These are phyloP conservation scores for Lophura nycthemera DNA, from an alignment of 2,113 vertebrate species.

Conservation along the genomic window DNA sequence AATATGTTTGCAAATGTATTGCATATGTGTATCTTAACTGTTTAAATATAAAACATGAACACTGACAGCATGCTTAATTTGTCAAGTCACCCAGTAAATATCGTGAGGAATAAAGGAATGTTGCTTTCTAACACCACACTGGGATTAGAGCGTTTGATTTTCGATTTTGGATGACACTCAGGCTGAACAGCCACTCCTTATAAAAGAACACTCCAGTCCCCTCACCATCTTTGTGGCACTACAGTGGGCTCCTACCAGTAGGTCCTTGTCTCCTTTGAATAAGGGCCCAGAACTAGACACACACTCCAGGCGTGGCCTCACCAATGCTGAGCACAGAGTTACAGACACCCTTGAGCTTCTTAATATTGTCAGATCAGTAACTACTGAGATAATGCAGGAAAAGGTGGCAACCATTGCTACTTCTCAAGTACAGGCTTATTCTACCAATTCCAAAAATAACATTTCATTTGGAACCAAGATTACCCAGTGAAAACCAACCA, in stretches of 20 bases:
- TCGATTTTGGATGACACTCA: too few relatives aligned
- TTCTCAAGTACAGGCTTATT: neutral
- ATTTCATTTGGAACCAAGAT: neutral
- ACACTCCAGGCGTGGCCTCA: neutral
- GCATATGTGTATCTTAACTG: too few relatives aligned
- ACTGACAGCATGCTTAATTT: too few relatives aligned
- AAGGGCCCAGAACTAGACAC: neutral
- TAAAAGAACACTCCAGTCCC: neutral
- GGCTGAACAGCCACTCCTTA: neutral
- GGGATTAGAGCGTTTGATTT: too few relatives aligned
- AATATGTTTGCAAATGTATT: too few relatives aligned
- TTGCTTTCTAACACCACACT: too few relatives aligned
- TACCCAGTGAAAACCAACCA: neutral
- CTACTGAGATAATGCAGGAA: neutral
- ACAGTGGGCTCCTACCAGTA: neutral
- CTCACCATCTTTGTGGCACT: neutral
- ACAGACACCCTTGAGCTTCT: neutral
- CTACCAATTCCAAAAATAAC: neutral
- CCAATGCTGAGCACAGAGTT: neutral
- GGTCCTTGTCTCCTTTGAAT: too few relatives aligned
- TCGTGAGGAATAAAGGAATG: too few relatives aligned
- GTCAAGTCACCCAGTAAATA: too few relatives aligned
- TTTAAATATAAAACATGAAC: too few relatives aligned
- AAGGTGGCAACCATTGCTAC: neutral
- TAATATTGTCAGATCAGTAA: neutral